Conservation (phyloP, 2,888 invertebrate species). For the Oxystoma pomonae region DNA sequence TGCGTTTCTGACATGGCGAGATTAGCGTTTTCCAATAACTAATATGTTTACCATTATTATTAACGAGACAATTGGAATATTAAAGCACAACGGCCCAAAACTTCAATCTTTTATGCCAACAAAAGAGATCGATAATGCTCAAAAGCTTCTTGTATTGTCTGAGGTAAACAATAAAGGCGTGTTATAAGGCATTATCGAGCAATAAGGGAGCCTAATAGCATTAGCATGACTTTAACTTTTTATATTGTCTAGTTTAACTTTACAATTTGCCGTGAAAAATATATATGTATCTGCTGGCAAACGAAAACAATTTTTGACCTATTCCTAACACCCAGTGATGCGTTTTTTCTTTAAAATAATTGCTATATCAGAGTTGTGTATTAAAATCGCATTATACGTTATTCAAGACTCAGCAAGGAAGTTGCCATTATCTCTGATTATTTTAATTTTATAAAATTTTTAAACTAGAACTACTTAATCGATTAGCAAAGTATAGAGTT, state of each 20-base stretch:
- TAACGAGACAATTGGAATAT: constrained; percentile 10
- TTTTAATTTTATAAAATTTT: too few species aligned
- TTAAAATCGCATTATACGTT: too few species aligned
- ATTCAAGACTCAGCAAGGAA: too few species aligned
- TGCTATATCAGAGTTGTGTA: too few species aligned
- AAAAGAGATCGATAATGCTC: constrained; percentile 20
- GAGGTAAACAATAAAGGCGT: constrained; percentile 14
- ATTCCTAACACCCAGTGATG: too few species aligned
- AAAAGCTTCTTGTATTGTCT: constrained; percentile 18
- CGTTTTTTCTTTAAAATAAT: too few species aligned
- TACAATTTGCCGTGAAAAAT: constrained; percentile 18
- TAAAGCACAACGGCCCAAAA: constrained; percentile 11
- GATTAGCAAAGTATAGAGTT: too few species aligned
- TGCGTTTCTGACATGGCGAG: background rate
- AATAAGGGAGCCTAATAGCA: constrained; percentile 32
- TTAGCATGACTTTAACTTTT: constrained; percentile 36
- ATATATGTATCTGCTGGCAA: too few species aligned
- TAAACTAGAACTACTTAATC: too few species aligned
- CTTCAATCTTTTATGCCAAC: constrained; percentile 22
- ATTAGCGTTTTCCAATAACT: constrained; percentile 4
- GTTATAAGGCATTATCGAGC: constrained; percentile 19
- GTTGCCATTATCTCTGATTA: too few species aligned
- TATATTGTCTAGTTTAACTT: constrained; percentile 19
- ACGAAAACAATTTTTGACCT: too few species aligned
- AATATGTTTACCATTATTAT: constrained; percentile 5